Evolutionary conservation across 35 echinoderm and acorn worm genomes (phyloP), one percentile per base, ranked within the genome.

Genomic region (Lytechinus pictus): DNA sequence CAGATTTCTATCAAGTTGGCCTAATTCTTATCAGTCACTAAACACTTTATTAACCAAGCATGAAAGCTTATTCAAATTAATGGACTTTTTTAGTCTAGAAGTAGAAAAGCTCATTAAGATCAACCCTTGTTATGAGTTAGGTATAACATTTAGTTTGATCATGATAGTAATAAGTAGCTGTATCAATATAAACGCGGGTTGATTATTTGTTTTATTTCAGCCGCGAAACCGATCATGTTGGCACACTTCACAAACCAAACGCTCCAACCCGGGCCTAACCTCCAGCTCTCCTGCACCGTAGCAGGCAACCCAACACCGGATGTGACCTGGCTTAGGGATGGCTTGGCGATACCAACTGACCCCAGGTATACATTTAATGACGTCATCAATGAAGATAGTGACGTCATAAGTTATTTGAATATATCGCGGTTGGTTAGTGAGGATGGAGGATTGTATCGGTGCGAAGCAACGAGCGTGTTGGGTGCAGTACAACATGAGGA

Each of bases 361-460:
- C 89, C 60, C 9, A 91, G 98, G 11, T 97, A 97, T 87, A 87
- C 94, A 27, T 61, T 95, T 33, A 97, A 86, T 91, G 96, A 97
- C 61, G 92, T 97, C 95, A 98, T 96, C 91, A 99, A 99, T 91
- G 90, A 88, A 1, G 98, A 99, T 79, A 96, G 97, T 94, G 98
- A 99, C 94, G 97, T 99, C 94, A 96, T 97, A 21, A 97, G 97
- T 54, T 94, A 98, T 79, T 93, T 99, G 86, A 99, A 99, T 87
- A 99, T 99, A 27, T 98, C 97, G 5, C 87, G 98, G n/a, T 86
- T 98, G 5, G 91, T 96, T n/a, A 97, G 95, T 19, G 86, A 96
- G 71, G 98, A 99, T 96, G 98, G 98, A 54, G 98, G 98, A 53
- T 89, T 97, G 27, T 99, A 97, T 52, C 95, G 98, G 6, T 99